Base-by-base conservation (phyloP, 2,888 invertebrate genomes). In the Aelia acuminata region DNA sequence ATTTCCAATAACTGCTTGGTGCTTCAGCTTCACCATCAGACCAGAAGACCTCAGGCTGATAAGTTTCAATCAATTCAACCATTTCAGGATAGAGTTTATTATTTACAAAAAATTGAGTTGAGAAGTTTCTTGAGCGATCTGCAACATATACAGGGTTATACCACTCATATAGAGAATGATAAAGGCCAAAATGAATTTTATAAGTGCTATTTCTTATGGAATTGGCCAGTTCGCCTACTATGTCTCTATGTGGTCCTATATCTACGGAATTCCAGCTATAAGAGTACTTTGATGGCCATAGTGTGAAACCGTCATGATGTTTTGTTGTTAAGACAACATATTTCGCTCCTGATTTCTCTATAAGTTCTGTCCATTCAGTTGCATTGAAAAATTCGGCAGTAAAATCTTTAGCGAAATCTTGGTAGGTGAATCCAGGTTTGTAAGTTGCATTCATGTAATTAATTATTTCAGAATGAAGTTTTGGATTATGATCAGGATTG, bases 11-110 rank as follows among this genome's bases (percentile, higher is more conserved):
- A 0, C 93, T 93, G 89, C 96, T 96, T 0, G 94, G 92, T 0
- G 97, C 96, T 92, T 98, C 98, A 98, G 98, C 98, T 91, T 98
- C 98, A 0, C 98, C 98, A 92, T 98, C 98, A 0, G 97, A 96
- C 98, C 98, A 98, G 26, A 98, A 92, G 0, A 98, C 93, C 47
- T 97, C 96, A 0, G 94, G 94, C 70, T 92, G 89, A 90, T 94
- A 94, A 15, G 89, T 91, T 20, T 92, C 91, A 22, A 97, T 93
- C 84, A 97, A 91, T 91, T 98, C 98, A 90, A 94, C 94, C 91
- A 98, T 93, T 92, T 98, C 98, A 0, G 97, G 97, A 90, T 95
- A 93, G 22, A 95, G 93, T 92, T 97, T 97, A 5, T 94, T 93
- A 11, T 93, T 92, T 0, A 96, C 95, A 92, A 96, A 98, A 75